phyloP scores from a whole-genome alignment of 1,140 invertebrate species.

The Lutraria rhynchaena region DNA sequence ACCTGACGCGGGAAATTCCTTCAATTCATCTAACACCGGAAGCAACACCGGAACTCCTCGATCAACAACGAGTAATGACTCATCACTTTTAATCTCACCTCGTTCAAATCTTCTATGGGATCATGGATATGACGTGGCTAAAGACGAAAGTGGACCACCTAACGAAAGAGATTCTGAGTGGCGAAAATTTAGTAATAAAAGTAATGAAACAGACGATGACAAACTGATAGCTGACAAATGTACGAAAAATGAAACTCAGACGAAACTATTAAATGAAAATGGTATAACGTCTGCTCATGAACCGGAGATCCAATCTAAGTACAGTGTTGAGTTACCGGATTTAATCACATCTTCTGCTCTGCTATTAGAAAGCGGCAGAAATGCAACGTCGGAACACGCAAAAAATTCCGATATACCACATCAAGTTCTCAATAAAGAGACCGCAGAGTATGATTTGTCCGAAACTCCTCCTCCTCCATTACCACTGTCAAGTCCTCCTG shows the following conservation, averaged over 20 bases:
- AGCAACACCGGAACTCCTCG: constrained; percentile 29
- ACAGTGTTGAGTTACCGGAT: too few relatives aligned
- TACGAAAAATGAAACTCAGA: neutral
- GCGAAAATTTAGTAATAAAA: constrained; percentile 40
- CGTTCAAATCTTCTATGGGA: constrained; percentile 45
- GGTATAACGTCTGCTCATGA: neutral
- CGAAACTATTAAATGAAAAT: neutral
- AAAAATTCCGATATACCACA: too few relatives aligned
- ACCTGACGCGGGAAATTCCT: constrained; percentile 8
- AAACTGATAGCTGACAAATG: constrained; percentile 47
- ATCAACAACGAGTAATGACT: constrained; percentile 21
- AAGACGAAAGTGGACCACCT: neutral
- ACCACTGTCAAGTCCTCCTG: too few relatives aligned
- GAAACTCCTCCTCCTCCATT: too few relatives aligned
- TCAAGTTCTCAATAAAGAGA: too few relatives aligned
- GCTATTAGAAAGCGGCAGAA: too few relatives aligned
- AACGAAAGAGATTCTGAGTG: constrained; percentile 41
- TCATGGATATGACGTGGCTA: constrained; percentile 42
- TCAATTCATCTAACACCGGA: neutral
- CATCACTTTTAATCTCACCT: constrained; percentile 31
- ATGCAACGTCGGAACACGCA: too few relatives aligned
- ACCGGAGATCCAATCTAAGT: too few relatives aligned
- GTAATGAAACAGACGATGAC: constrained; percentile 53
- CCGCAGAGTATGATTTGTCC: too few relatives aligned
- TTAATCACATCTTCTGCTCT: too few relatives aligned